These are phyloP conservation scores for Leptobrachium leishanense DNA, from an alignment of 2,113 vertebrate species.

Conservation along the genomic window DNA sequence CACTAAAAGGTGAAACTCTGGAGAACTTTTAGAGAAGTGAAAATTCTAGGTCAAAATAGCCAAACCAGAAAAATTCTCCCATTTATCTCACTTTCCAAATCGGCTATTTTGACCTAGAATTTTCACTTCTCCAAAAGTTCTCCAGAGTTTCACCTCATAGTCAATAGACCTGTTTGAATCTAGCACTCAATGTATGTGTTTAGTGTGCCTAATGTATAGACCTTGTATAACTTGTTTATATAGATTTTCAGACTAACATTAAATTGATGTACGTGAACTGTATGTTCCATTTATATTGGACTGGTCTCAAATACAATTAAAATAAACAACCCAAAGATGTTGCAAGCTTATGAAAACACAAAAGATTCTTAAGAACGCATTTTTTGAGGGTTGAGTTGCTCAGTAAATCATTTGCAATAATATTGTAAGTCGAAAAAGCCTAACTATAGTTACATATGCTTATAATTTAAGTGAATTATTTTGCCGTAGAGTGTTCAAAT, in stretches of 20 bases:
- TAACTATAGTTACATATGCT: conserved; percentile 7
- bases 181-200: no score
- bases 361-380: not conserved
- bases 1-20: no score
- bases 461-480: conserved; percentile 22
- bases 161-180: no score
- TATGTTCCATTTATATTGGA: conserved; percentile 7
- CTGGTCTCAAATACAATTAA: not conserved
- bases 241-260: not conserved
- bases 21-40: no score
- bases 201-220: not conserved
- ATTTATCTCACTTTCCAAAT: no score
- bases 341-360: conserved; percentile 4
- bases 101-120: no score
- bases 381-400: not conserved
- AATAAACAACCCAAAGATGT: not conserved
- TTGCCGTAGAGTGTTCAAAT: not conserved
- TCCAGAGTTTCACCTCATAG: no score
- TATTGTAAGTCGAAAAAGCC: not conserved
- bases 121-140: no score
- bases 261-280: not conserved
- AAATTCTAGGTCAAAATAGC: no score
- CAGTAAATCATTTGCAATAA: conserved; percentile 10
- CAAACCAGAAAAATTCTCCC: no score
- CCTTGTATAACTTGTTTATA: no score